Percentiles rank a stretch among this genome's conserved stretches.
Evolutionary conservation across 2,797 vertebrate genomes (phyloP).

Genomic region (Thripadectes ignobilis): DNA sequence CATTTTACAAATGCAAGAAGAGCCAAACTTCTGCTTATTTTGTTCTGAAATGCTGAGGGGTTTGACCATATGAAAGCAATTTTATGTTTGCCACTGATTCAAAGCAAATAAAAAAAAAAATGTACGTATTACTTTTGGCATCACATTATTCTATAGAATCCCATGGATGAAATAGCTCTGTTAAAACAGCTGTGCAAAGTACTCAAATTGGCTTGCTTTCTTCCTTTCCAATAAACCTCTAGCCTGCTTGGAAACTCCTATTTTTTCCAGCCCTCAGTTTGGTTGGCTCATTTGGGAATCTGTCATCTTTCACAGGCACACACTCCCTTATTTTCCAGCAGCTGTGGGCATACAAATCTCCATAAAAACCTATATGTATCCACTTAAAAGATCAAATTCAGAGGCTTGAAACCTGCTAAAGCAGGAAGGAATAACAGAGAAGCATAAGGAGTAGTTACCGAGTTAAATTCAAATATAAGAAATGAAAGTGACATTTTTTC

Average conservation of each 20-base stretch:
- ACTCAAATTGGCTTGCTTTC: background rate
- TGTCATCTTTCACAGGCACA: slow-evolving; percentile 1
- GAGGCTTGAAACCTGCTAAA: background rate
- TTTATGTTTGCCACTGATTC: background rate
- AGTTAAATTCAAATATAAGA: background rate
- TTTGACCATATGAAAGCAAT: background rate
- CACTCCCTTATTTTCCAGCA: background rate
- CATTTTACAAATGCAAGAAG: background rate
- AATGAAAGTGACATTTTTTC: background rate
- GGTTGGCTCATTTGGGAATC: slow-evolving; percentile 3
- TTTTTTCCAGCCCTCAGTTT: slow-evolving; percentile 15
- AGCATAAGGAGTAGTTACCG: background rate
- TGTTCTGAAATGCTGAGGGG: background rate
- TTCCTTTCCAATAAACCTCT: slow-evolving; percentile 19
- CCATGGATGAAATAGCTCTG: background rate
- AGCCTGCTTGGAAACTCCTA: slow-evolving; percentile 5
- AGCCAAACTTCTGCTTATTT: background rate
- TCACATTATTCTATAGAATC: background rate
- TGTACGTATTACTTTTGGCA: slow-evolving; percentile 2
- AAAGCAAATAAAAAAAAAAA: background rate
- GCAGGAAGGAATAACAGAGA: background rate
- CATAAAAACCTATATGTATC: background rate
- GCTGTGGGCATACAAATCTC: slow-evolving; percentile 9
- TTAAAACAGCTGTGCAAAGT: slow-evolving; percentile 59
- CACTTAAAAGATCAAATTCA: background rate